These are phyloP conservation scores for Symphodus melops DNA, from an alignment of 2,113 vertebrate genomes.

Conservation along the genomic window DNA sequence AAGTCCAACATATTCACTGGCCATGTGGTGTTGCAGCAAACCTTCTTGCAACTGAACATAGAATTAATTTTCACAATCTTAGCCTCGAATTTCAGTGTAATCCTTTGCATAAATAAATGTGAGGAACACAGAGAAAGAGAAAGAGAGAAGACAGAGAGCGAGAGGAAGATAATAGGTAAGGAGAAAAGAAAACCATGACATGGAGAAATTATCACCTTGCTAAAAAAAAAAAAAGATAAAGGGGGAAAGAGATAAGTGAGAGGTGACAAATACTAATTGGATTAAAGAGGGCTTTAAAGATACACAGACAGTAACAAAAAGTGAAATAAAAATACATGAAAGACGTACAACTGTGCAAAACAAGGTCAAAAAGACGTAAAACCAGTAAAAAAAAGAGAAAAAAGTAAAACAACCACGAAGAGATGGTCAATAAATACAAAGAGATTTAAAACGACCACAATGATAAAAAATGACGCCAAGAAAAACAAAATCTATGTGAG, in stretches of 20 bases:
- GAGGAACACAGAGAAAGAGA: slow-evolving; percentile 22
- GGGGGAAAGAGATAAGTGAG: not conserved
- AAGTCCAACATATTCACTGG: slow-evolving; percentile 42
- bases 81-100: slow-evolving; percentile 75
- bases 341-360: not conserved
- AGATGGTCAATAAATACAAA: too few species aligned
- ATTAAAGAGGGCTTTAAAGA: not conserved
- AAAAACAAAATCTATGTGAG: too few species aligned
- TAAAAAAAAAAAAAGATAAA: slow-evolving; percentile 10
- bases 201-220: not conserved
- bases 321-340: not conserved
- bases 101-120: slow-evolving; percentile 54
- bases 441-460: too few species aligned
- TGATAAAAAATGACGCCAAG: too few species aligned
- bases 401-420: not conserved
- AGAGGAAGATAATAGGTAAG: too few species aligned
- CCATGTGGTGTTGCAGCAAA: slow-evolving; percentile 54
- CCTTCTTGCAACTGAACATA: slow-evolving; percentile 66
- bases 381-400: not conserved
- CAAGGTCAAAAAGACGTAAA: not conserved
- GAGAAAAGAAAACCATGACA: too few species aligned
- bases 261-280: not conserved
- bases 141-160: not conserved
- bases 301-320: not conserved
- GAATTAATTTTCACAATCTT: slow-evolving; percentile 79